Conservation (phyloP, 2,888 invertebrate species). For the Spodoptera littoralis region DNA sequence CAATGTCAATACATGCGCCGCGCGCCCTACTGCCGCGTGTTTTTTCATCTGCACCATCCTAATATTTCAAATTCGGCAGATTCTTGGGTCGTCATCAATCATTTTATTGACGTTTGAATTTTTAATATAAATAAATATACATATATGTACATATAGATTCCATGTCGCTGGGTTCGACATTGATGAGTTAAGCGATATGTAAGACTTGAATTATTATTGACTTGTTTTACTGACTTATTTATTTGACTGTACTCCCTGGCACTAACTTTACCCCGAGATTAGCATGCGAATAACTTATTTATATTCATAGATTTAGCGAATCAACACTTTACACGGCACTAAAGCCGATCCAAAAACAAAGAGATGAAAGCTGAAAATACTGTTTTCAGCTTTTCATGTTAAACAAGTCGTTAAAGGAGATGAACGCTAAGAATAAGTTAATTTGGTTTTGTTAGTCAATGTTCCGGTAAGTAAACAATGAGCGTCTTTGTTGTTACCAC, state of each 20-base stretch:
- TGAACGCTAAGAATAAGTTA: constrained; percentile 3
- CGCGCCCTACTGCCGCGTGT: too few species aligned
- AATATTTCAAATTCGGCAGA: too few species aligned
- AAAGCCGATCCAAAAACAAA: constrained; percentile 5
- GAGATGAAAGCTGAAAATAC: constrained; percentile 11
- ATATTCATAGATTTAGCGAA: constrained; percentile 56
- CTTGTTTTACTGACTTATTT: too few species aligned
- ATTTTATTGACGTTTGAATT: too few species aligned
- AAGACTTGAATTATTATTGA: too few species aligned
- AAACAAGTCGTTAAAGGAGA: constrained; percentile 26
- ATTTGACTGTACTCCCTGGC: too few species aligned
- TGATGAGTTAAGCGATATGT: too few species aligned
- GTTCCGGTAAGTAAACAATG: constrained; percentile 7
- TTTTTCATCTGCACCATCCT: too few species aligned
- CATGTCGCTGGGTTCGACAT: too few species aligned
- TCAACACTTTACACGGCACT: constrained; percentile 27
- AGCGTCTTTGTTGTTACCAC: constrained; percentile 12
- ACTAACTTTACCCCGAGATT: constrained; percentile 47
- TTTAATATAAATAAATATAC: too few species aligned
- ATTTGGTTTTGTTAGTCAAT: constrained; percentile 10
- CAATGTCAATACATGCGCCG: not conserved
- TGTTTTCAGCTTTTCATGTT: constrained; percentile 3
- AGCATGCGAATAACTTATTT: constrained; percentile 50
- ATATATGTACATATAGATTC: too few species aligned
- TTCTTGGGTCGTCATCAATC: too few species aligned